Evolutionary conservation across 2,888 invertebrate genomes (phyloP), one percentile per base, ranked within the genome.

Genomic region (Tipula vernalis): DNA sequence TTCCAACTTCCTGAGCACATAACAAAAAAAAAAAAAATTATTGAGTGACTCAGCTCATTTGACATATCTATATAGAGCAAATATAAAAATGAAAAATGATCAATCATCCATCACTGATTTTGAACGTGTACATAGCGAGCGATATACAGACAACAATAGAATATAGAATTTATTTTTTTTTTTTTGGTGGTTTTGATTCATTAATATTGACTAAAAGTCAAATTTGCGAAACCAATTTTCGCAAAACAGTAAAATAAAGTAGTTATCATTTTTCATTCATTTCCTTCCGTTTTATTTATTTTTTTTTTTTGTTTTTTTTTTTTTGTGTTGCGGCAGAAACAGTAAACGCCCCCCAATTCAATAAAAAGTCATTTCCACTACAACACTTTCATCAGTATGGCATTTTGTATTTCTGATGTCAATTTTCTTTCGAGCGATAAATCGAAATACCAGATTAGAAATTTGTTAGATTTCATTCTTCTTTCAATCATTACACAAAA

Each of bases 31-130:
- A 51, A n/a, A 51, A n/a, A 51, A 4, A 51, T 51, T 71, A 71
- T 71, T 71, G 71, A 71, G 71, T 71, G 71, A 71, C 71, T 71
- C 71, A 71, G 71, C 71, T 71, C 71, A 71, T 71, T 71, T 71
- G 71, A 28, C 71, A 71, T 71, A 71, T 71, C 71, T 71, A 28
- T 71, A 71, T 18, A 71, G 28, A 10, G 28, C 71, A 71, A 18
- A 18, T 12, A 28, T 28, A 28, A 28, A 28, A 71, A 71, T 28
- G 71, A 71, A 28, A 71, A 71, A 71, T 71, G 71, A 71, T 71
- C 71, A 71, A 71, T 71, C 71, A 71, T 28, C 71, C 71, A 71
- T 71, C 71, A 71, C 71, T 71, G 71, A 71, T 28, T 71, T 71
- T 71, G 71, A 71, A 71, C 10, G 71, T 71, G 28, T 71, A 71